phyloP scores from a whole-genome alignment of 2,113 vertebrate genomes.

The Bos indicus region DNA sequence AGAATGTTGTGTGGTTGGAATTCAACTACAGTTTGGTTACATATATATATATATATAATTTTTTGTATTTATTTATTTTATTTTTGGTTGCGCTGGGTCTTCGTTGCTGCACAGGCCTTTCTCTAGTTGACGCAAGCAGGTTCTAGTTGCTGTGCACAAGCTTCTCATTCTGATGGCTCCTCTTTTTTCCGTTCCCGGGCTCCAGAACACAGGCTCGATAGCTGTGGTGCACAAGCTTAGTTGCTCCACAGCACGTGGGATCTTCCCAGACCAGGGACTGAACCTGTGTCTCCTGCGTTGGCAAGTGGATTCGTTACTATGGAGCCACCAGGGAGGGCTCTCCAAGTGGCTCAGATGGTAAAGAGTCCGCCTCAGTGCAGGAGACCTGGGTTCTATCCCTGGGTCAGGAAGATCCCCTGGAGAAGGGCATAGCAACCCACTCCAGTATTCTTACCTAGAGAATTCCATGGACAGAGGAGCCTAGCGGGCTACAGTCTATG shows the following conservation, averaged over 20 bases:
- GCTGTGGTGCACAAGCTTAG: not conserved
- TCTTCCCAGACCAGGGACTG: not conserved
- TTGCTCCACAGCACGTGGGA: not conserved
- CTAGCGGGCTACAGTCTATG: not conserved
- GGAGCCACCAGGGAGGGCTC: not conserved
- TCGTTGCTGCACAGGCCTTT: not conserved
- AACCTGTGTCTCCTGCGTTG: not conserved
- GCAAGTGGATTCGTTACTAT: not conserved
- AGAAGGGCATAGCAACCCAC: not conserved
- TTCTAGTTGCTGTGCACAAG: not conserved
- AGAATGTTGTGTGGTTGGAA: not conserved
- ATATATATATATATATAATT: not conserved
- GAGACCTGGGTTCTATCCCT: not conserved
- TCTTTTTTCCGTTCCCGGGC: not conserved
- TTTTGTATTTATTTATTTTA: not conserved
- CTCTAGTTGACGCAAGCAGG: not conserved
- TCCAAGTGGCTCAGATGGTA: not conserved
- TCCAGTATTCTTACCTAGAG: not conserved
- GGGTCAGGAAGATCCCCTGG: not conserved
- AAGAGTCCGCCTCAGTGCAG: not conserved
- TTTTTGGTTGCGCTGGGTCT: not conserved
- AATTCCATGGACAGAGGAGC: not conserved
- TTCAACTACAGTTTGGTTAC: not conserved
- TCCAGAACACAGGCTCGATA: rapidly evolving
- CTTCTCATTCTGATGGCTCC: not conserved